These are phyloP conservation scores for Euspilapteryx auroguttella DNA, from an alignment of 2,888 invertebrate species.

Conservation along the genomic window DNA sequence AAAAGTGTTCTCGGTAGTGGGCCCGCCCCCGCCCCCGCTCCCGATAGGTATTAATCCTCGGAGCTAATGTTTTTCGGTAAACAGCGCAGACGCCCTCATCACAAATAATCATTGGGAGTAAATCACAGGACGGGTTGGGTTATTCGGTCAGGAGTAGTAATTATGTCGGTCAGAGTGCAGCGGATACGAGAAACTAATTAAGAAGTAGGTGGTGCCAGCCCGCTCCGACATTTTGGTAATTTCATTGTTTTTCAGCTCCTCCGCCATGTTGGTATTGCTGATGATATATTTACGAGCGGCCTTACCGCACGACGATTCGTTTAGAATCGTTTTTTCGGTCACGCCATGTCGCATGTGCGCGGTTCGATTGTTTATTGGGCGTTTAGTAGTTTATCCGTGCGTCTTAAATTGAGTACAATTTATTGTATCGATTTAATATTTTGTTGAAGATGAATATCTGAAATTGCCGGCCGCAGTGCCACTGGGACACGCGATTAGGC, in stretches of 20 bases:
- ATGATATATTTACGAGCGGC: slow-evolving; percentile 42
- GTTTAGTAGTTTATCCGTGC: slow-evolving; percentile 29
- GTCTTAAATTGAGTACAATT: too few relatives aligned
- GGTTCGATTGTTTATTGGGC: slow-evolving; percentile 47
- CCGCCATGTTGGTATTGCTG: too few relatives aligned
- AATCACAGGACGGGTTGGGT: slow-evolving; percentile 46
- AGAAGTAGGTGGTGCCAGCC: slow-evolving; percentile 32
- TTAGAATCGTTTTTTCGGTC: slow-evolving; percentile 50
- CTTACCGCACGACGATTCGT: slow-evolving; percentile 37
- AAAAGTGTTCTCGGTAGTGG: slow-evolving; percentile 61
- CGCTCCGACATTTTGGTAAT: slow-evolving; percentile 19
- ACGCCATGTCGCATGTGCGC: slow-evolving; percentile 56
- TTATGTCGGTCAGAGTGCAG: slow-evolving; percentile 61
- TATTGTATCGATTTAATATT: too few relatives aligned
- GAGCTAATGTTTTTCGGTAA: slow-evolving; percentile 61
- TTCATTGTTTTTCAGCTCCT: too few relatives aligned
- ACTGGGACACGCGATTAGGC: too few relatives aligned
- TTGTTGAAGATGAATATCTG: too few relatives aligned
- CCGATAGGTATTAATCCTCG: slow-evolving; percentile 54
- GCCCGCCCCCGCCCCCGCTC: slow-evolving; percentile 56
- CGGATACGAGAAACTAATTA: slow-evolving; percentile 54
- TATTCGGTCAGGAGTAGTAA: slow-evolving; percentile 51
- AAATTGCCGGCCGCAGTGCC: too few relatives aligned
- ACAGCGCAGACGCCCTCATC: slow-evolving; percentile 51
- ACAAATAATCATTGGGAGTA: slow-evolving; percentile 44